phyloP scores from a whole-genome alignment of 1,140 invertebrate genomes.

The Rhopalosiphum maidis region DNA sequence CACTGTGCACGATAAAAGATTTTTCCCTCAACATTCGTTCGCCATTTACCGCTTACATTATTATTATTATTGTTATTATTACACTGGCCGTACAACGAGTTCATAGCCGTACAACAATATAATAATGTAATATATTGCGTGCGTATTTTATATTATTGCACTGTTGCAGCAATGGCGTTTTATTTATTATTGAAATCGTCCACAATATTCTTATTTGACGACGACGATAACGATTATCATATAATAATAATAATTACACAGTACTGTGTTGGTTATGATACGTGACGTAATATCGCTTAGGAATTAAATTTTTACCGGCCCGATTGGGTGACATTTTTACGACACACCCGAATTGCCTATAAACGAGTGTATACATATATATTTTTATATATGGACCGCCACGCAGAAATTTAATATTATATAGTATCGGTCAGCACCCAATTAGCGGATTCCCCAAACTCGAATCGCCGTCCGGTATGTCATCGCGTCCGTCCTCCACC shows the following conservation, averaged over 20 bases:
- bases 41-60: not conserved
- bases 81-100: not conserved
- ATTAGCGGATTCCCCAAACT: slow-evolving; percentile 47
- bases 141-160: not conserved
- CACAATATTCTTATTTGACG: not conserved
- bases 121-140: not conserved
- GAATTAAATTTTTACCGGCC: slow-evolving; percentile 2
- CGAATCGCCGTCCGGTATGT: not conserved
- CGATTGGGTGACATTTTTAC: slow-evolving; percentile 19
- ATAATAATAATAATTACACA: not conserved
- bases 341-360: not conserved
- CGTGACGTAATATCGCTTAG: not conserved
- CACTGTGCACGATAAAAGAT: not conserved
- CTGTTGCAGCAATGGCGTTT: not conserved
- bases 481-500: not conserved
- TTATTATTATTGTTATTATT: not conserved
- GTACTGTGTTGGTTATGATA: not conserved
- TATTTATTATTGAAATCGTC: not conserved
- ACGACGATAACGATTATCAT: not conserved
- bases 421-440: slow-evolving; percentile 41
- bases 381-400: not conserved
- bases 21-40: not conserved
- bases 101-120: not conserved
- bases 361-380: not conserved
- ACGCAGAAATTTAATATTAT: not conserved